Percentiles rank a stretch among this genome's conserved stretches.
Conservation (phyloP, 2,888 invertebrate species). For the Formica aserva region DNA sequence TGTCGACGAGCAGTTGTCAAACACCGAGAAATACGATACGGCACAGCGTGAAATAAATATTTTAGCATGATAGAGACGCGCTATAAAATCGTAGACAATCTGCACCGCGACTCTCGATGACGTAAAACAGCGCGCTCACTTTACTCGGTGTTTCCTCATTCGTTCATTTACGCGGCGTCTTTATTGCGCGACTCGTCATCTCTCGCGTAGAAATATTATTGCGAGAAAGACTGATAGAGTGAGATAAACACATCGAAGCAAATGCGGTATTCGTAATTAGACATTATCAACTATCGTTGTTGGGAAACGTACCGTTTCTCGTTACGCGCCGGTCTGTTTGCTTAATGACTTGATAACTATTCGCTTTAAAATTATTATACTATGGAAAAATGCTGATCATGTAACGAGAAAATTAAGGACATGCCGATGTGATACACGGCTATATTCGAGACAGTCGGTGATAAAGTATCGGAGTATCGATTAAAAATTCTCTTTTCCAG, state of each 20-base stretch:
- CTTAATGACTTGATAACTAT: slow-evolving; percentile 38
- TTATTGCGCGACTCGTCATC: slow-evolving; percentile 18
- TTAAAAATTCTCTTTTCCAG: slow-evolving; percentile 45
- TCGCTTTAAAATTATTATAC: slow-evolving; percentile 27
- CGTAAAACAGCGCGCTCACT: slow-evolving; percentile 21
- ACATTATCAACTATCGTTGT: slow-evolving; percentile 34
- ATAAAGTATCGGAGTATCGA: slow-evolving; percentile 55
- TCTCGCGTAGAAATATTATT: not conserved
- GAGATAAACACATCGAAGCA: slow-evolving; percentile 16
- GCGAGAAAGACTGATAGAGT: not conserved
- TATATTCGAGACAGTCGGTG: slow-evolving; percentile 44
- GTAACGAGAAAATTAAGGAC: slow-evolving; percentile 50
- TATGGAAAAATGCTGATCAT: slow-evolving; percentile 8
- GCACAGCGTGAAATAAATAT: slow-evolving; percentile 15
- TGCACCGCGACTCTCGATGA: slow-evolving; percentile 3
- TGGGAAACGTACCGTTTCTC: slow-evolving; percentile 19
- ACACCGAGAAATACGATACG: slow-evolving; percentile 44
- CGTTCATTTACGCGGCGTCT: slow-evolving; percentile 33
- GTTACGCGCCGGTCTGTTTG: slow-evolving; percentile 34
- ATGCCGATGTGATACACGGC: slow-evolving; percentile 18
- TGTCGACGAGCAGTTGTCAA: slow-evolving; percentile 51
- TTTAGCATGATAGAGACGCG: not conserved
- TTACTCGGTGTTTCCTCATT: slow-evolving; percentile 24
- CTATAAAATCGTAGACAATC: slow-evolving; percentile 21
- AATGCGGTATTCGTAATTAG: slow-evolving; percentile 28